Percentiles rank a stretch among this genome's conserved stretches.
phyloP scores from a whole-genome alignment of 1,140 invertebrate genomes.

The Camponotus pennsylvanicus region DNA sequence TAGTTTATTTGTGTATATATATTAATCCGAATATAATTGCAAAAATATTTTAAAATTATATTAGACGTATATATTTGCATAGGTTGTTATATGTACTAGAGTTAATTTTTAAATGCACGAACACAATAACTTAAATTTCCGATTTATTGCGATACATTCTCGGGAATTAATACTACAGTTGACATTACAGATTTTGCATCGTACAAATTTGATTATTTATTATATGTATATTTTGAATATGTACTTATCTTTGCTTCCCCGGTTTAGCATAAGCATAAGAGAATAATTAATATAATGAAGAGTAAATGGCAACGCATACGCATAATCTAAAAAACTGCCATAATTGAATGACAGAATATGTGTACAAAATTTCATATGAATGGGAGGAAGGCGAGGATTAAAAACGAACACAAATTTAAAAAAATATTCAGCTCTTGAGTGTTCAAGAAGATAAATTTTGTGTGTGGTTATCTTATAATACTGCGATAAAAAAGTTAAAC shows the following conservation, averaged over 20 bases:
- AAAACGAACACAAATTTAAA: neutral
- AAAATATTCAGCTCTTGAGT: conserved; percentile 4
- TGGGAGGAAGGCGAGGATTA: neutral
- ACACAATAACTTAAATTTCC: neutral
- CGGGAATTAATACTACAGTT: conserved; percentile 7
- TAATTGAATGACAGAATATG: conserved; percentile 19
- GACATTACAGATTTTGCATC: neutral
- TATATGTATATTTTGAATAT: neutral
- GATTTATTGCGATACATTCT: neutral
- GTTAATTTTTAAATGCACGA: conserved; percentile 24
- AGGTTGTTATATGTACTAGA: neutral
- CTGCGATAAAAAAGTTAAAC: conserved; percentile 44
- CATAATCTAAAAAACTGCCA: conserved; percentile 49
- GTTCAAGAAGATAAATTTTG: neutral
- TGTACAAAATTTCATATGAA: conserved; percentile 16
- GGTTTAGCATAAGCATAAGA: conserved; percentile 6
- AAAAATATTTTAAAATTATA: neutral
- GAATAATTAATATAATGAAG: conserved; percentile 16
- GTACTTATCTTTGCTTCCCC: neutral
- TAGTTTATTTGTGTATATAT: neutral
- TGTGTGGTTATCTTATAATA: conserved; percentile 24
- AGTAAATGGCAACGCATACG: conserved; percentile 15
- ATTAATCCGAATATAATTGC: neutral
- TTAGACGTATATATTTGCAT: conserved; percentile 3
- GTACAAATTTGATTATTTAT: conserved; percentile 24